These are phyloP conservation scores for Drosophila mulleri DNA, from an alignment of 2,888 invertebrate genomes.

Conservation along the genomic window DNA sequence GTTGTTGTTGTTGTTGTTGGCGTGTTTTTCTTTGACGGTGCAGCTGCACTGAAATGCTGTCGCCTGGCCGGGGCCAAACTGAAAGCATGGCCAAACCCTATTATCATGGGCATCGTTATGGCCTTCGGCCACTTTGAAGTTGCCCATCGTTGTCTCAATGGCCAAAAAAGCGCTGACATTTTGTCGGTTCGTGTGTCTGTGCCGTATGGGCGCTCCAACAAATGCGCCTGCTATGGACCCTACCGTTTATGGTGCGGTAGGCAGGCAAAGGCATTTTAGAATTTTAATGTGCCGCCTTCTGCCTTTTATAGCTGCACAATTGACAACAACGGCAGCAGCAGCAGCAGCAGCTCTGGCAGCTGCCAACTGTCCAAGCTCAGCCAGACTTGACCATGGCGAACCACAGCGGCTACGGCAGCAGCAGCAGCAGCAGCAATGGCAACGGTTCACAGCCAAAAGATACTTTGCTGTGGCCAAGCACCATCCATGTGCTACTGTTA, in stretches of 20 bases:
- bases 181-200: conserved; percentile 33
- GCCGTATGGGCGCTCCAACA: conserved; percentile 4
- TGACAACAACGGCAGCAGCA: conserved; percentile 47
- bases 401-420: conserved; percentile 26
- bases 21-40: conserved; percentile 25
- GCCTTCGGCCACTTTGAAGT: conserved; percentile 59
- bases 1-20: neutral
- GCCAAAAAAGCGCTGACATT: conserved; percentile 57
- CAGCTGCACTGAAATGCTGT: conserved; percentile 58
- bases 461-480: conserved; percentile 51
- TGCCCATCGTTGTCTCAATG: conserved; percentile 34
- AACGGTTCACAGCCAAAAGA: conserved; percentile 57
- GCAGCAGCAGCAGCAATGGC: conserved; percentile 20
- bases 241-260: conserved; percentile 60
- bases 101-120: conserved; percentile 59
- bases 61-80: conserved; percentile 16
- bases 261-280: conserved; percentile 76
- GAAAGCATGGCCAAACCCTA: conserved; percentile 37
- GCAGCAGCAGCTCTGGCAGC: conserved; percentile 44
- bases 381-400: conserved; percentile 46
- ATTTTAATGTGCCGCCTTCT: conserved; percentile 79
- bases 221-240: conserved; percentile 31
- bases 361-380: conserved; percentile 62
- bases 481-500: conserved; percentile 57
- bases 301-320: conserved; percentile 77